Base-by-base conservation (phyloP, 2,888 invertebrate species). In the Criorhina ranunculi region DNA sequence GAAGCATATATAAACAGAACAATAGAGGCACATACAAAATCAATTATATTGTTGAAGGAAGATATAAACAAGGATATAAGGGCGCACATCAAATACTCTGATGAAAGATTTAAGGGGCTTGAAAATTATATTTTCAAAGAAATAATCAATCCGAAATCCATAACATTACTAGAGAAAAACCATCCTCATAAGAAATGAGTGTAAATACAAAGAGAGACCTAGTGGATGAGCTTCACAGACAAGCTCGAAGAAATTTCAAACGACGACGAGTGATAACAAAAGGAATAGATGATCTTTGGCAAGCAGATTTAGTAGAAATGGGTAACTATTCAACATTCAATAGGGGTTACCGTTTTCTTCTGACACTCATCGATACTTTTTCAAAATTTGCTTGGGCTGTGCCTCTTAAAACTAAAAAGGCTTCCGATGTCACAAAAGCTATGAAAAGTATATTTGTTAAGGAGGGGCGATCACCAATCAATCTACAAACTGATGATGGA, bases 221-320 rank as follows among this genome's bases (percentile, higher is more conserved):
- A 5, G 88, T 89, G 1, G 59, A 87, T 62, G 91, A 92, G 85
- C 79, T 92, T 5, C 91, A 92, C 88, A 90, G 88, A 87, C 87
- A 89, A 24, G 90, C 89, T 35, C 87, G 91, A 55, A 87, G 86
- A 80, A 91, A 91, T 88, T 90, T 90, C 88, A 86, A 86, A 33
- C 86, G 90, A 29, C 87, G 91, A 49, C 70, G 85, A 57, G 89
- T 90, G 33, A 87, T 90, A 17, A 87, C 90, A 44, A 90, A 89
- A 83, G 90, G 89, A 51, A 86, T 91, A 6, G 89, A 91, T 88
- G 91, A 92, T 85, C 87, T 91, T 12, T 91, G 90, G 91, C 92
- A 92, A 89, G 90, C 90, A n/a, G 91, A 92, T 89, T 87, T 92
- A 35, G 90, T 89, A 17, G 89, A 90, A 73, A 88, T 91, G 89